Base-by-base conservation (phyloP, 2,797 vertebrate species). In the Hoplostethus mediterraneus region DNA sequence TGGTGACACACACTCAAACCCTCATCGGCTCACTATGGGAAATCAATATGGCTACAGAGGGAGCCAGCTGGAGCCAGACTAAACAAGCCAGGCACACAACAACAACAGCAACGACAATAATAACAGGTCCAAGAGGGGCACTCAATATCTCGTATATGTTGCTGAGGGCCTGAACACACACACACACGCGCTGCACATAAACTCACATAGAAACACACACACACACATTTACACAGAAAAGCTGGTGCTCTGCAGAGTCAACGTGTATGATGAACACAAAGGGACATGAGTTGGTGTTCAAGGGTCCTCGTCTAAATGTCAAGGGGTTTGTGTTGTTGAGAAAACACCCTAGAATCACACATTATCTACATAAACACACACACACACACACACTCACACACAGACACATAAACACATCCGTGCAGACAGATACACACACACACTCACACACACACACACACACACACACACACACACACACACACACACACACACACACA, bases 11-110 rank as follows among this genome's bases (percentile, higher is more conserved):
- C 89, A 90, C 90, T 92, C 91, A 92, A 92, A 92, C 83, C 84
- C 77, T 90, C 90, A 94, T 93, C 63, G 92, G 94, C 91, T 89
- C 85, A 55, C 84, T 91, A 94, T 89, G 86, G 90, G 90, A 90
- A 94, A 95, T 94, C 93, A 80, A 94, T 94, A 87, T 1, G 70
- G 87, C 81, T 71, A 74, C 75, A 74, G 84, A 88, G 84, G 10
- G 56, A 89, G 79, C 75, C 84, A 80, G 85, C 77, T 84, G 88
- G 81, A 89, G 71, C 81, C 79, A 83, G 69, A 85, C 70, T 48
- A 73, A 80, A 75, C 84, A 75, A 79, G 61, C 71, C 62, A 44
- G 60, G 60, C 61, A 66, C 81, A 62, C 16, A 81, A 80, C 76
- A 82, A 85, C 81, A 86, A 60, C 77, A 63, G 74, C 77, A 71